Base-by-base conservation (phyloP, 2,113 vertebrate genomes). In the Gymnogyps californianus region DNA sequence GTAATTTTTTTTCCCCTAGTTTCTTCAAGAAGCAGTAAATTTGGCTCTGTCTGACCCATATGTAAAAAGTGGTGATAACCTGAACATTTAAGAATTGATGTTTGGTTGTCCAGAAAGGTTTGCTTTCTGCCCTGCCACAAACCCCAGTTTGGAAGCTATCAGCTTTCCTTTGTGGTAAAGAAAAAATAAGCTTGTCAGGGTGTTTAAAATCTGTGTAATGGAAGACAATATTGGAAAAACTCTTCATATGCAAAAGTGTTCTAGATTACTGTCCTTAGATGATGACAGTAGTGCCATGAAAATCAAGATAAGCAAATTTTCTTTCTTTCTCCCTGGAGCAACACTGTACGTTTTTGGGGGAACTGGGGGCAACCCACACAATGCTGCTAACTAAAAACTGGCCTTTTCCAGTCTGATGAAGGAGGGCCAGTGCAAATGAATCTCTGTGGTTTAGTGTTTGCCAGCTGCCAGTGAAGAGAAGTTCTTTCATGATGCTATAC, bases 401-500 rank as follows among this genome's bases (percentile, higher is more conserved):
- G 5, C 14, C 19, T 70, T 85, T 90, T 38, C 34, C 34, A 25
- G 8, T 11, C 34, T 3, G 1, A 4, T 44, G 31, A 72, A 64
- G 32, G 0, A 0, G 49, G 29, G 8, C 40, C 32, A 31, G 16
- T 51, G n/a, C 44, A 57, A 25, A 17, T 21, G 11, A 76, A 36
- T 67, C 52, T 20, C 24, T 47, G 38, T 70, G 44, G 49, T 88
- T 76, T 46, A 36, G 44, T 1, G 0, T 74, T 87, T 91, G 18
- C 38, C 0, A 0, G 3, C 71, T 69, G 17, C n/a, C 13, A 9
- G 36, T 34, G 20, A 49, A 31, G 57, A 61, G 14, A 3, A 5
- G 4, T 26, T 83, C 36, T 79, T 80, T 61, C 4, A 7, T 52
- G 13, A 28, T 77, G 15, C 47, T 51, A 1, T 46, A 55, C 25